Percentiles rank a stretch among this genome's conserved stretches.
phyloP scores from a whole-genome alignment of 2,888 invertebrate species.

The Nemapogon koenigi region DNA sequence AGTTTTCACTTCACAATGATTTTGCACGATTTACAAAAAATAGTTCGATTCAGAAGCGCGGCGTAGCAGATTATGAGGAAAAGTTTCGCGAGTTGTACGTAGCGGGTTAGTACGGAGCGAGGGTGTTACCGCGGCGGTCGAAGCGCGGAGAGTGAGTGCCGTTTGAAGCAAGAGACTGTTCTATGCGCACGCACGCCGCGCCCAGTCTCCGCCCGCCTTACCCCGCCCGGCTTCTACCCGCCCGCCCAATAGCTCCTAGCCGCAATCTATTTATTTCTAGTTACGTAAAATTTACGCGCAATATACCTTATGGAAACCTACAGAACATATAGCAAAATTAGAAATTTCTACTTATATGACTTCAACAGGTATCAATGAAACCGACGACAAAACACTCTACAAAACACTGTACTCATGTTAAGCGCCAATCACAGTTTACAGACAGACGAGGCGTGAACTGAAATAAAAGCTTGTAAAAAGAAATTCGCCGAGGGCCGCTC shows the following conservation, averaged over 20 bases:
- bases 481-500: constrained; percentile 33
- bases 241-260: constrained; percentile 48
- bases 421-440: constrained; percentile 45
- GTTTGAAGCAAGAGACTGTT: constrained; percentile 46
- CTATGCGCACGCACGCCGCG: constrained; percentile 28
- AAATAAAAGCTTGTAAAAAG: too few relatives aligned
- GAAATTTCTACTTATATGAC: too few relatives aligned
- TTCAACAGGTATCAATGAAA: constrained; percentile 14
- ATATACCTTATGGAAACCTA: constrained; percentile 19
- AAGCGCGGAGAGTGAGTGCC: constrained; percentile 51
- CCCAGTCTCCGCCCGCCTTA: constrained; percentile 52
- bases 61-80: constrained; percentile 33
- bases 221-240: constrained; percentile 49
- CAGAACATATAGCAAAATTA: background rate
- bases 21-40: background rate
- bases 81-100: constrained; percentile 49
- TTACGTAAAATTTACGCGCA: constrained; percentile 66
- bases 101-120: constrained; percentile 19
- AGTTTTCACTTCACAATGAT: constrained; percentile 4
- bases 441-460: constrained; percentile 46
- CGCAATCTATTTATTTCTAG: constrained; percentile 65
- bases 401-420: constrained; percentile 27
- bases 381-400: background rate
- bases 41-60: constrained; percentile 19
- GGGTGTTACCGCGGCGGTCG: constrained; percentile 26